Evolutionary conservation across 2,888 invertebrate genomes (phyloP), one percentile per base, ranked within the genome.

Genomic region (Apotomis turbidana): DNA sequence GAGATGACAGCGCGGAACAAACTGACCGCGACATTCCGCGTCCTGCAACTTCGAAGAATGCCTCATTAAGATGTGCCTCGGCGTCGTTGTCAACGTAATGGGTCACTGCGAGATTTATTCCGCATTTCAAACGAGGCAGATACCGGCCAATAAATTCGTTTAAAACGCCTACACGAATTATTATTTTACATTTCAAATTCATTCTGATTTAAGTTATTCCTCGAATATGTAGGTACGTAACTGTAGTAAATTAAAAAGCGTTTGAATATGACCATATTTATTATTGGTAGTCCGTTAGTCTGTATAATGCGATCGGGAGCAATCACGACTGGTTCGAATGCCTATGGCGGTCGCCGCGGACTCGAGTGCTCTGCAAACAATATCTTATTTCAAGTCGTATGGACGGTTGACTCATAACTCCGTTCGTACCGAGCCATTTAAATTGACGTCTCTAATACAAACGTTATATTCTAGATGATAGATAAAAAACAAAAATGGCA

Each of bases 321-420:
- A 62, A 72, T 68, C 68, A 62, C 55, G 71, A 63, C 68, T 63
- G 68, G 72, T 72, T 68, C 63, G 54, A 68, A 72, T 58, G 58
- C 63, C 72, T 52, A 49, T 59, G 72, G 63, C 68, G 63, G 71
- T 57, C 46, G 13, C 66, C 62, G 75, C 55, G 70, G 66, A 68
- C 74, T 73, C 57, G 69, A 85, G 84, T 82, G 84, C 79, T 85
- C 81, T 75, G 81, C 80, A 86, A 86, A 87, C 86, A 86, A 79
- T 83, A 84, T 86, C 85, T 76, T 77, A 81, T 86, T 86, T 81
- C 86, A 82, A 78, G 78, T 75, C 70, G 71, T 59, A 55, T n/a
- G 51, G 55, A 12, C 15, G 58, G 41, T 58, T 6, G 57, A 62
- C 15, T 58, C 67, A 68, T 52, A 62, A 62, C 58, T 52, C 61